Evolutionary conservation across 1,140 invertebrate genomes (phyloP).

Genomic region (Pseudomyrmex dendroicus): DNA sequence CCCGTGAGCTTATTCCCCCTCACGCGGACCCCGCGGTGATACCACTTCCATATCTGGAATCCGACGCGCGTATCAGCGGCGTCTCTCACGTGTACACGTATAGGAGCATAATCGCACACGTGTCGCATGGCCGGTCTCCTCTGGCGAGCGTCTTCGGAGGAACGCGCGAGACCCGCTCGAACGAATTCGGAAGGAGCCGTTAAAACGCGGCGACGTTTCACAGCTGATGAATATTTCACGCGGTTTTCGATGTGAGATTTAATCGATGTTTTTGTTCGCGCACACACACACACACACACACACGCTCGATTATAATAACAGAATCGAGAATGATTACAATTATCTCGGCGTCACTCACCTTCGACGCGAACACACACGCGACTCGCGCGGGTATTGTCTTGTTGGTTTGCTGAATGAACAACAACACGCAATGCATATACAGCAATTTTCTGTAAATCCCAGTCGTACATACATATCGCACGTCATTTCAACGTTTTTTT

Average conservation of each 20-base stretch:
- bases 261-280: no score
- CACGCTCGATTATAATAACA: no score
- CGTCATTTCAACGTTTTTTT: not conserved
- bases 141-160: no score
- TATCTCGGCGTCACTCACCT: not conserved
- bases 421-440: not conserved
- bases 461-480: no score
- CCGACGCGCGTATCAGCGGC: slow-evolving; percentile 56
- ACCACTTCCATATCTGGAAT: slow-evolving; percentile 74
- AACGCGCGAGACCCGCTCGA: not conserved
- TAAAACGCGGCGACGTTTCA: no score
- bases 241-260: no score
- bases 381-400: not conserved
- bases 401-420: not conserved
- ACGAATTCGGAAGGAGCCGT: no score
- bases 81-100: slow-evolving; percentile 35
- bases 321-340: not conserved
- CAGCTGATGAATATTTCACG: no score
- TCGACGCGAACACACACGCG: not conserved
- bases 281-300: no score
- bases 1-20: slow-evolving; percentile 65
- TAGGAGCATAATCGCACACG: slow-evolving; percentile 2
- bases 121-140: not conserved
- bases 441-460: not conserved
- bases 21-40: slow-evolving; percentile 64